phyloP scores from a whole-genome alignment of 2,797 vertebrate species.

The Aldrovandia affinis region DNA sequence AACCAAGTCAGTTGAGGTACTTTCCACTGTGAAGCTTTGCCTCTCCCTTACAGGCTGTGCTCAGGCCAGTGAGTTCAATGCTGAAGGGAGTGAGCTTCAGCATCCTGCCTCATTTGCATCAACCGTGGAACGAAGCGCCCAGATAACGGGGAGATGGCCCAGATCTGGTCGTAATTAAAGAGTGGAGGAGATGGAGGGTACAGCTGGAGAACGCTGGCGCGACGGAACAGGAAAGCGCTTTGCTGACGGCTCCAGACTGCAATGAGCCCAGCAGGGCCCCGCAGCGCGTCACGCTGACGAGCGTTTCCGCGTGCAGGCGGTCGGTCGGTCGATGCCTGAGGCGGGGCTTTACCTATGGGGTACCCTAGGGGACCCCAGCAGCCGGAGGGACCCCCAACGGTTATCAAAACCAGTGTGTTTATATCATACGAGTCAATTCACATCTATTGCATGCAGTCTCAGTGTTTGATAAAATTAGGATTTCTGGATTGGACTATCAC shows the following conservation, averaged over 20 bases:
- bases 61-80: slow-evolving; percentile 3
- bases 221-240: background rate
- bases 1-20: background rate
- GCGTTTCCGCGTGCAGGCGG: background rate
- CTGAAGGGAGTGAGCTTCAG: background rate
- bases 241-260: slow-evolving; percentile 6
- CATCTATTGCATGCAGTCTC: background rate
- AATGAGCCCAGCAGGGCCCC: background rate
- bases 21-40: background rate
- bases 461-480: no score
- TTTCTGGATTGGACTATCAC: background rate
- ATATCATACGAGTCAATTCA: background rate
- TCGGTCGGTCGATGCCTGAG: background rate
- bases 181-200: slow-evolving; percentile 2
- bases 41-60: background rate
- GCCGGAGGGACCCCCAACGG: background rate
- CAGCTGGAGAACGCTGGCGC: background rate
- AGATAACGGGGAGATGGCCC: slow-evolving; percentile 43
- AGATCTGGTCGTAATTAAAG: slow-evolving; percentile 39
- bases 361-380: background rate
- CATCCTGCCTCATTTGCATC: slow-evolving; percentile 39
- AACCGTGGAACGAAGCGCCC: slow-evolving; percentile 41
- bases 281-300: background rate
- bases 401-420: background rate
- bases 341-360: background rate